A percentile compares a stretch with the other conserved stretches of the same genome.
Conservation (phyloP, 2,888 invertebrate genomes). For the Lacanobia wlatinum region DNA sequence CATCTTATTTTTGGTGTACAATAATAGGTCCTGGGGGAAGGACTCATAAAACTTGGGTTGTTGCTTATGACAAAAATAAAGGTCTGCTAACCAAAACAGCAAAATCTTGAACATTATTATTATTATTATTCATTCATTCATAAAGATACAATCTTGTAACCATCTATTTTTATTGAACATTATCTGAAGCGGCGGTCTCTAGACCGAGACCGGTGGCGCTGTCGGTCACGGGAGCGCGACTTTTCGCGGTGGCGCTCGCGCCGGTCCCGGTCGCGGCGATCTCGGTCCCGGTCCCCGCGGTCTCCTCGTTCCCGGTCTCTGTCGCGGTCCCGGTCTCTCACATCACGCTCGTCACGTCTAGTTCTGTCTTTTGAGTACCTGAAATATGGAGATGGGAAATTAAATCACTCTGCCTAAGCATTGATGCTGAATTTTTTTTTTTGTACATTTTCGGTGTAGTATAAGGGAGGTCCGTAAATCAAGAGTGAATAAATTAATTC, state of each 20-base stretch:
- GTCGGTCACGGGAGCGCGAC: constrained; percentile 77
- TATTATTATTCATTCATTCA: constrained; percentile 78
- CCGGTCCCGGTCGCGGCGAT: constrained; percentile 68
- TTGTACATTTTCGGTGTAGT: too few species aligned
- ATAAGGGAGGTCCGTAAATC: too few species aligned
- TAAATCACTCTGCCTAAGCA: too few species aligned
- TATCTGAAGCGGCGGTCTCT: constrained; percentile 87
- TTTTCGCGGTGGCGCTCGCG: constrained; percentile 77
- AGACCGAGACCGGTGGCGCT: constrained; percentile 81
- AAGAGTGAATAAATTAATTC: too few species aligned
- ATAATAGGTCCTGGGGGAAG: too few species aligned
- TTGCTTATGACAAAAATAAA: neutral
- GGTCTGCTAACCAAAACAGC: constrained; percentile 38
- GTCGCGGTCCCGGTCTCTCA: constrained; percentile 78
- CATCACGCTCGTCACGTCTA: constrained; percentile 83
- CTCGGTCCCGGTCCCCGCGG: constrained; percentile 68
- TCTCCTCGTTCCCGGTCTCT: constrained; percentile 69
- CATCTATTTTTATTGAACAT: constrained; percentile 68
- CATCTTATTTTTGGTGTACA: too few species aligned
- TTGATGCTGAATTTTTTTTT: too few species aligned
- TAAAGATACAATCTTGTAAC: constrained; percentile 71
- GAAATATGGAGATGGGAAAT: constrained; percentile 45
- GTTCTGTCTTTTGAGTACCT: constrained; percentile 87
- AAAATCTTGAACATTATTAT: constrained; percentile 76
- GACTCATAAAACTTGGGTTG: too few species aligned